Base-by-base conservation (phyloP, 2,797 vertebrate genomes). In the Lerista edwardsae region DNA sequence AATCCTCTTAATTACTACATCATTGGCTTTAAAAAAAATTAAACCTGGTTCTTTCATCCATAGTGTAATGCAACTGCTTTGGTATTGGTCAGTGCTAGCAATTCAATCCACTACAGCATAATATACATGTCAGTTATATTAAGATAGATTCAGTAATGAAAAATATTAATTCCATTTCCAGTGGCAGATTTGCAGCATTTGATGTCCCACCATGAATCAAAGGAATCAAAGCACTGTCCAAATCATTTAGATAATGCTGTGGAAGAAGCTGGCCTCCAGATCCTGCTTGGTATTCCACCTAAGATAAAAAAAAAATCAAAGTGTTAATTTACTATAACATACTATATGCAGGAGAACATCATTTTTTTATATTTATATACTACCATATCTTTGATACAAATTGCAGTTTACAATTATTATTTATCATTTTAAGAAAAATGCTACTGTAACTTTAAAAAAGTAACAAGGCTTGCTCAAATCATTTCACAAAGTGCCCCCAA, bases 251-350 rank as follows among this genome's bases (percentile, higher is more conserved):
- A 91, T 98, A 99, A 86, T 90, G 95, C 94, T 98, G 98, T 21
- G 98, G 98, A 85, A 99, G 97, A 91, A 96, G 96, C 0, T 80
- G 92, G 23, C 98, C 97, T 71, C 96, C 96, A 6, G 97, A 98
- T 75, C 98, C 98, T 0, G 97, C 98, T 88, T 97, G 97, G 94
- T 98, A 99, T 93, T 99, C 98, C 88, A 98, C 97, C 98, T 99
- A 93, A 19, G 81, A 84, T 79, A 25, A 9, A 73, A 80, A 9
- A 73, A 80, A 72, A 84, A 41, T 57, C 3, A 29, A 15, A 6
- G 74, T 47, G 41, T 83, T 21, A 39, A 71, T 34, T 61, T 44
- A 41, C 29, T 76, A 68, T 71, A 71, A 10, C 34, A 78, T 10
- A 47, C 15, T 31, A 67, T 31, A 69, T 19, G 15, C 21, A 67